Evolutionary conservation across 2,797 vertebrate species (phyloP).

Genomic region (Myotis findleyi): DNA sequence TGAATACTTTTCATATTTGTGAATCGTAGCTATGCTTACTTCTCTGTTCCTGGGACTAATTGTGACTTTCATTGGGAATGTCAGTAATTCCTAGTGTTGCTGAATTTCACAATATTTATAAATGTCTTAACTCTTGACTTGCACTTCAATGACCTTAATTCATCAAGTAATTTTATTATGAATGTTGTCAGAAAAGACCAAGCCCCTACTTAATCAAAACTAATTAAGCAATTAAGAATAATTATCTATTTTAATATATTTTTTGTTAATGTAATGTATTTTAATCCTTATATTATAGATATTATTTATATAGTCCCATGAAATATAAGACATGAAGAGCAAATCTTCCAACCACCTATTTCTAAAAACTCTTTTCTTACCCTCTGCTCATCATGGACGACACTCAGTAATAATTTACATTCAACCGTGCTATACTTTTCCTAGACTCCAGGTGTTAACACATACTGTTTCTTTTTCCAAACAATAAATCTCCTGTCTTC

Average conservation of each 20-base stretch:
- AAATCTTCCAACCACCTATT: neutral
- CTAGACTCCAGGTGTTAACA: neutral
- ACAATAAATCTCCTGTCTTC: neutral
- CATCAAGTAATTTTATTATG: slow-evolving; percentile 6
- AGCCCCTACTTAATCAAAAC: neutral
- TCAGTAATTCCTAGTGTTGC: neutral
- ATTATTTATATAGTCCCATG: neutral
- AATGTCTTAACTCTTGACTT: neutral
- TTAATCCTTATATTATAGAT: neutral
- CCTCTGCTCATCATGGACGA: neutral
- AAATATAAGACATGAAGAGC: neutral
- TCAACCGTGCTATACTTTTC: neutral
- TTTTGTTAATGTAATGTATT: neutral
- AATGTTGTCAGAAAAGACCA: neutral
- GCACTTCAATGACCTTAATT: neutral
- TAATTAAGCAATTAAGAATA: neutral
- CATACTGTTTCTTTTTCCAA: neutral
- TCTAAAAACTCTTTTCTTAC: neutral
- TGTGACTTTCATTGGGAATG: slow-evolving; percentile 2
- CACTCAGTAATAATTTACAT: neutral
- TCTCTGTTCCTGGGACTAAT: neutral
- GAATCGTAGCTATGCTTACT: neutral
- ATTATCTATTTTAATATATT: neutral
- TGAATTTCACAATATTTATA: slow-evolving; percentile 35
- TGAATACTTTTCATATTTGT: slow-evolving; percentile 14